These are phyloP conservation scores for Pseudotriccus pelzelni DNA, from an alignment of 2,797 vertebrate genomes.

Conservation along the genomic window DNA sequence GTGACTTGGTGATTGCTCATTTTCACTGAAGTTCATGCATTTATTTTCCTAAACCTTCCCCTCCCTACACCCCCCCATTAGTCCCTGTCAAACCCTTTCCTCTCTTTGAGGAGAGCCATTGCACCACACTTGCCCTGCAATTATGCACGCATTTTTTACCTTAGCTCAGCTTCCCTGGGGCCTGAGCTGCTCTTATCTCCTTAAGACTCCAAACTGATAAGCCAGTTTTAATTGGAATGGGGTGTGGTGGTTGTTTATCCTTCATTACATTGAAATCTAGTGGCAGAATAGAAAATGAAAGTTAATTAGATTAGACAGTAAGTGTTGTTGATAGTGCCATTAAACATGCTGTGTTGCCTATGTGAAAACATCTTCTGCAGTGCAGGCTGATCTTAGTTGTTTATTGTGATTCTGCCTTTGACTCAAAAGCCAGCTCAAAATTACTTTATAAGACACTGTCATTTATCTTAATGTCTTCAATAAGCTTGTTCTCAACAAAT, in stretches of 20 bases:
- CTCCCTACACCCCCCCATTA: not conserved
- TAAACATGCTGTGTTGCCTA: not conserved
- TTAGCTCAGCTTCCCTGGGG: not conserved
- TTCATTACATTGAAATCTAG: not conserved
- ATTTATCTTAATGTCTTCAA: not conserved
- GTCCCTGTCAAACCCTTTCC: not conserved
- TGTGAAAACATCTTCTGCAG: not conserved
- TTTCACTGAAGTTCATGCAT: not conserved
- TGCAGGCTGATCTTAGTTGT: not conserved
- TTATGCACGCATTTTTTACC: not conserved
- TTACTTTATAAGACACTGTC: not conserved
- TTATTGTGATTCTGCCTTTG: not conserved
- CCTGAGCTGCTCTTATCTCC: slow-evolving; percentile 1
- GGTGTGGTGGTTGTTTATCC: not conserved
- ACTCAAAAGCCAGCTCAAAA: not conserved
- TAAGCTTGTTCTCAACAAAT: not conserved
- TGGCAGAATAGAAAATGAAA: not conserved
- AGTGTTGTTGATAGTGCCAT: not conserved
- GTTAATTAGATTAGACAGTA: not conserved
- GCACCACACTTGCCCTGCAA: not conserved
- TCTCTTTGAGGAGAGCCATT: not conserved
- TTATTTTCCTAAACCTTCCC: not conserved
- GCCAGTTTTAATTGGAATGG: not conserved
- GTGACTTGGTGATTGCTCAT: not conserved
- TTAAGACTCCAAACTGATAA: slow-evolving; percentile 15